Evolutionary conservation across 2,797 vertebrate genomes (phyloP), one percentile per base, ranked within the genome.

Genomic region (Esox lucius): DNA sequence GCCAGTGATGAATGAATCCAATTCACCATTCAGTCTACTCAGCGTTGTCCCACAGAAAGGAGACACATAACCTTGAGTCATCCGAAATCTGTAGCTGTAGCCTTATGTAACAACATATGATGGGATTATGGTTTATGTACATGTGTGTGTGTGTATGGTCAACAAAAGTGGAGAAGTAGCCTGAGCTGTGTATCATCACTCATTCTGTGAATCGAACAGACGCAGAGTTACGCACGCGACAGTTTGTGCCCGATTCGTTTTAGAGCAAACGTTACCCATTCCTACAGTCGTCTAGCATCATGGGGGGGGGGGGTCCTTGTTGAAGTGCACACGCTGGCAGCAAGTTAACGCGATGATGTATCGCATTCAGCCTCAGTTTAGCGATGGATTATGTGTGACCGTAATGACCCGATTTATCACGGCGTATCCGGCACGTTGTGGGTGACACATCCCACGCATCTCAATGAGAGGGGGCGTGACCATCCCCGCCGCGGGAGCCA

Each of bases 1-100:
- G 64, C 64, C 28, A 9, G 6, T 66, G 64, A 66, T 66, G 28
- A 28, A 66, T 66, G 64, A 66, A 28, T 33, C 64, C 64, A 33
- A 17, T 17, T 22, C 19, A 28, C 42, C 64, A 66, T 66, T 33
- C 64, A 66, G 31, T 66, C 26, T 5, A 66, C 64, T 66, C 64
- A 66, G 31, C 64, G 26, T 66, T 33, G 16, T 19, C 7, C 31
- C 64, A 66, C 16, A 31, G 31, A 33, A 33, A 4, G 19, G 64
- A 28, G 28, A 33, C 66, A 11, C 26, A 66, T 35, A 66, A 35
- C 31, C 64, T 66, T 2, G 13, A 66, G 64, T 66, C 28, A 66
- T 66, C 28, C 3, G 3, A 31, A 28, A 31, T 31, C 62, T 24
- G 16, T 64, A 64, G 13, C 28, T 65, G 28, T 33, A 31, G 16